Evolutionary conservation across 2,797 vertebrate genomes (phyloP), one percentile per base, ranked within the genome.

Genomic region (Aulostomus chinensis): DNA sequence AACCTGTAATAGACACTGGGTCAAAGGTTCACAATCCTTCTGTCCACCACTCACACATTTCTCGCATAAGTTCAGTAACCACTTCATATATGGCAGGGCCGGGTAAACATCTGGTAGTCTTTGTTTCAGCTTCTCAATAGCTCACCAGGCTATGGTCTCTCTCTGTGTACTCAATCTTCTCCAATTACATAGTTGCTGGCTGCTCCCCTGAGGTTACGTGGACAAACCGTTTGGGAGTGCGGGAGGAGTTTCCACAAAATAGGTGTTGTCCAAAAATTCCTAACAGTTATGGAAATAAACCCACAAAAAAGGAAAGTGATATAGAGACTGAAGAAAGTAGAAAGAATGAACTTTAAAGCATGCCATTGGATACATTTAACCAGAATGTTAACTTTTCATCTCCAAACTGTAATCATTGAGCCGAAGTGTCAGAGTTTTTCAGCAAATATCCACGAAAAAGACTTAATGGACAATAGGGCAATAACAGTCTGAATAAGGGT

Each of bases 181-280:
- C 88, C 71, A 64, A 60, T 90, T 90, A 88, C 88, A 87, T 74
- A 82, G 73, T 87, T 78, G 65, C 74, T 75, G 78, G 73, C 86
- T 47, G 74, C 75, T 87, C 78, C 77, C 73, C 58, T 68, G 79
- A 83, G 79, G 78, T 84, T 87, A 76, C 68, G 36, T 75, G 77
- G 82, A 89, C 88, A 80, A 81, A 84, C 75, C 80, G 18, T 81
- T 86, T 83, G 78, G 84, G 80, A 85, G 79, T 77, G 84, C 59
- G 69, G 83, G 78, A 80, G 81, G 76, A 81, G 80, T 88, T 89
- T 88, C 85, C 88, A 87, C 84, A 85, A 88, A 89, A 87, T 88
- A 90, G 85, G 89, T 90, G 89, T 92, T 90, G 87, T 88, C 88
- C 78, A 80, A 76, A 83, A 89, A 89, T 89, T 87, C 86, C 73